phyloP scores from a whole-genome alignment of 2,113 vertebrate species.

The Megaceryle torquata region DNA sequence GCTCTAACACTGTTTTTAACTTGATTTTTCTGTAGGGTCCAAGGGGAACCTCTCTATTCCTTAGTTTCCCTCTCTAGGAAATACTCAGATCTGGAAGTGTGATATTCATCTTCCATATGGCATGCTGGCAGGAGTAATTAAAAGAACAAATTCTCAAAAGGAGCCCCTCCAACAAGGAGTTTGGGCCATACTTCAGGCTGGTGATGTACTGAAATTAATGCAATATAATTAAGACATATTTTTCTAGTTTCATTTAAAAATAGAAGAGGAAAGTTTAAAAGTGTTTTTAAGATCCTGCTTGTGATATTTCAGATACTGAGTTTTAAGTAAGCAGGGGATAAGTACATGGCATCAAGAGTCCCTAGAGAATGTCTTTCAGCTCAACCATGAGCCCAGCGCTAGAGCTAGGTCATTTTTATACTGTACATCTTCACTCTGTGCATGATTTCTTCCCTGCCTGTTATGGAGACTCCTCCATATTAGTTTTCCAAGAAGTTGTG shows the following conservation, averaged over 20 bases:
- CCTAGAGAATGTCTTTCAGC: not conserved
- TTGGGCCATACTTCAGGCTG: not conserved
- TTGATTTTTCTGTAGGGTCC: not conserved
- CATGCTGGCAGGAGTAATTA: not conserved
- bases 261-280: not conserved
- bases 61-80: not conserved
- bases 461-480: not conserved
- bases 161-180: not conserved
- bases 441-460: not conserved
- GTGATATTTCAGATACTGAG: not conserved
- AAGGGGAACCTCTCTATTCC: not conserved
- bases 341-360: not conserved
- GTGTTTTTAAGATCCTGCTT: not conserved
- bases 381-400: not conserved
- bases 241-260: not conserved
- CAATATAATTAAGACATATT: not conserved
- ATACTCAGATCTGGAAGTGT: not conserved
- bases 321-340: not conserved
- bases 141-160: not conserved
- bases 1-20: not conserved
- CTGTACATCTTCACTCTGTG: accelerated
- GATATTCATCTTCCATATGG: not conserved
- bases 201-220: not conserved
- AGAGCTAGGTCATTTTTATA: not conserved
- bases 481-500: not conserved